Evolutionary conservation across 2,888 invertebrate species (phyloP).

Genomic region (Acleris cristana): DNA sequence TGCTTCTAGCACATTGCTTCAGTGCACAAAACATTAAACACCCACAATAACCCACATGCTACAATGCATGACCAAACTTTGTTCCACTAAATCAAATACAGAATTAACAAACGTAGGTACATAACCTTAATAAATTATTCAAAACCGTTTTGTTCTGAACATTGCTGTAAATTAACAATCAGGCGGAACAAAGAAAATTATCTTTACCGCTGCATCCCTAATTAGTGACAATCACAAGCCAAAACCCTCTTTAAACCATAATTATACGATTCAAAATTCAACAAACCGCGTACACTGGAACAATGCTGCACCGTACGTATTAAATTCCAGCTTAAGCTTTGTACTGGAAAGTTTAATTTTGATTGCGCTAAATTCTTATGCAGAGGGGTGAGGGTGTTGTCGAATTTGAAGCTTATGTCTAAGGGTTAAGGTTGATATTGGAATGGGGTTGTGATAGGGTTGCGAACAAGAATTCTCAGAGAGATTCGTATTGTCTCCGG

Average conservation of each 20-base stretch:
- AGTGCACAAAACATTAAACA: too few relatives aligned
- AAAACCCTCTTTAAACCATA: not conserved
- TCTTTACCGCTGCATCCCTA: constrained; percentile 35
- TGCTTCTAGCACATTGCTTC: too few relatives aligned
- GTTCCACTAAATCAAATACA: not conserved
- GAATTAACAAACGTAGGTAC: not conserved
- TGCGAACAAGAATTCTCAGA: constrained; percentile 16
- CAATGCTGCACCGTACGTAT: not conserved
- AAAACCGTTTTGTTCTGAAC: constrained; percentile 23
- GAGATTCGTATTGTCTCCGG: constrained; percentile 14
- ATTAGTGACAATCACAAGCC: constrained; percentile 8
- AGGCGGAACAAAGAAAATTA: constrained; percentile 35
- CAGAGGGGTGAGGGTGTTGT: not conserved
- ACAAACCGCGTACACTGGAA: not conserved
- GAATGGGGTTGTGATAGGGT: constrained; percentile 11
- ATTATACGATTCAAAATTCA: constrained; percentile 6
- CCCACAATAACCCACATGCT: too few relatives aligned
- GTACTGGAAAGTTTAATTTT: constrained; percentile 12
- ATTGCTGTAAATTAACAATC: constrained; percentile 28
- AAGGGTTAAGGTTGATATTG: not conserved
- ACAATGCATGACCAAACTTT: too few relatives aligned
- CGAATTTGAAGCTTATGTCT: not conserved
- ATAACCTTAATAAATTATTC: constrained; percentile 20
- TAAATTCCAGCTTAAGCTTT: constrained; percentile 12
- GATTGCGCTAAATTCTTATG: not conserved